Evolutionary conservation across 2,797 vertebrate species (phyloP).

Genomic region (Neosilurus mollespiculum): DNA sequence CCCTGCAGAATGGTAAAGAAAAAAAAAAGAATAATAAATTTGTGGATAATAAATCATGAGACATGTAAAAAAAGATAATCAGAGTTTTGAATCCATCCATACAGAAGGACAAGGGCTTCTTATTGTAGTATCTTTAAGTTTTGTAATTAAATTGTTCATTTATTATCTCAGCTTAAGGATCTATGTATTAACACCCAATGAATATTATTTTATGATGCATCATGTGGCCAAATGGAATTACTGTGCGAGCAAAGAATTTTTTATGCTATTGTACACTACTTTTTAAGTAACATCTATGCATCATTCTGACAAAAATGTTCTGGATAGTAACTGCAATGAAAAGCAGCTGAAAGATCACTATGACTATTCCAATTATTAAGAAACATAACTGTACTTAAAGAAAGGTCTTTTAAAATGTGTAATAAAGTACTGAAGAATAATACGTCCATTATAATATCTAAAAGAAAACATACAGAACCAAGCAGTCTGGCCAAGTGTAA

Average conservation of each 20-base stretch:
- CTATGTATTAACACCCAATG: not conserved
- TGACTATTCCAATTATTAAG: not conserved
- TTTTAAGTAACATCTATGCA: conserved; percentile 6
- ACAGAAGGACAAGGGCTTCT: not conserved
- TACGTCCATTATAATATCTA: not conserved
- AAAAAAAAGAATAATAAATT: conserved; percentile 39
- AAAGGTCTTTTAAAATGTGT: not conserved
- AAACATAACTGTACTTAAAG: conserved; percentile 3
- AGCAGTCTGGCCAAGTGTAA: conserved; percentile 7
- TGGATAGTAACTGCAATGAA: not conserved
- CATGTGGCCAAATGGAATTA: conserved; percentile 2
- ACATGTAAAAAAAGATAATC: not conserved
- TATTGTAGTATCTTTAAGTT: not conserved
- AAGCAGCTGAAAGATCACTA: conserved; percentile 1
- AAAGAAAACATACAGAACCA: conserved; percentile 7
- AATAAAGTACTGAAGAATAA: not conserved
- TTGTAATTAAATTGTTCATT: not conserved
- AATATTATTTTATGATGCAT: conserved; percentile 20
- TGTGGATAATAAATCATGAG: not conserved
- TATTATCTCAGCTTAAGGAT: conserved; percentile 5
- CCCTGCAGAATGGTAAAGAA: conserved; percentile 84
- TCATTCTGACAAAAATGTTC: not conserved
- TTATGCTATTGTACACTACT: not conserved
- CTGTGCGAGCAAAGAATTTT: conserved; percentile 18
- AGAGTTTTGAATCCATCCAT: not conserved